Conservation (phyloP, 2,113 vertebrate species). For the Prinia subflava region DNA sequence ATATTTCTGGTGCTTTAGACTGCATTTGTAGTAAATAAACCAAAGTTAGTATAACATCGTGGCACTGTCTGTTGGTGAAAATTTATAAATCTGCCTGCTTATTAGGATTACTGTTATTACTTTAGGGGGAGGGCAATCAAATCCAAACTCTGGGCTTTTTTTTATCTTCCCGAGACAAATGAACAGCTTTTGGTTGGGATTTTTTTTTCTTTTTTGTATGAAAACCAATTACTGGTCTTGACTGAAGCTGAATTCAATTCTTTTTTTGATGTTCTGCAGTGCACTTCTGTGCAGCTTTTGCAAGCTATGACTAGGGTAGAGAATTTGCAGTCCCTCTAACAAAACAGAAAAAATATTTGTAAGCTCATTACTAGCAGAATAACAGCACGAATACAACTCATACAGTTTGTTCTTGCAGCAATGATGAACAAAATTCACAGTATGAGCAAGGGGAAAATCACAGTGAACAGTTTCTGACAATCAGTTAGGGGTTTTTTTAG, state of each 20-base stretch:
- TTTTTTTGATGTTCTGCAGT: slow-evolving; percentile 60
- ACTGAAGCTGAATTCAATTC: slow-evolving; percentile 73
- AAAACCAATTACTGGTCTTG: slow-evolving; percentile 71
- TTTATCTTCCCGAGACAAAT: slow-evolving; percentile 55
- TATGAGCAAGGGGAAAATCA: slow-evolving; percentile 34
- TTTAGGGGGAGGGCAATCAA: slow-evolving; percentile 27
- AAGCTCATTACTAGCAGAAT: slow-evolving; percentile 18
- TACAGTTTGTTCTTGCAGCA: background rate
- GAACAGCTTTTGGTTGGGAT: slow-evolving; percentile 43
- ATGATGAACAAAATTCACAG: background rate
- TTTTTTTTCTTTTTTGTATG: slow-evolving; percentile 58
- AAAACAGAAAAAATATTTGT: slow-evolving; percentile 26
- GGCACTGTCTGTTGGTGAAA: slow-evolving; percentile 16
- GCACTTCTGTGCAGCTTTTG: slow-evolving; percentile 34
- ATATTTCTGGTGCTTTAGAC: slow-evolving; percentile 3
- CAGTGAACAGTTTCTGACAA: background rate
- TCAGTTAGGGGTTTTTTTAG: background rate
- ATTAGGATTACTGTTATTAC: slow-evolving; percentile 48
- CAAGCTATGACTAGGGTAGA: slow-evolving; percentile 13
- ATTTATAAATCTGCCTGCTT: slow-evolving; percentile 26
- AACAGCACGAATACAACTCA: background rate
- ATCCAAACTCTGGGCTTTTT: slow-evolving; percentile 57
- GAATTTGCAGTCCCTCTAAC: background rate
- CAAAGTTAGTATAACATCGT: background rate
- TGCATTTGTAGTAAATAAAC: slow-evolving; percentile 46